phyloP scores from a whole-genome alignment of 2,113 vertebrate genomes.

The Pelmatolapia mariae region DNA sequence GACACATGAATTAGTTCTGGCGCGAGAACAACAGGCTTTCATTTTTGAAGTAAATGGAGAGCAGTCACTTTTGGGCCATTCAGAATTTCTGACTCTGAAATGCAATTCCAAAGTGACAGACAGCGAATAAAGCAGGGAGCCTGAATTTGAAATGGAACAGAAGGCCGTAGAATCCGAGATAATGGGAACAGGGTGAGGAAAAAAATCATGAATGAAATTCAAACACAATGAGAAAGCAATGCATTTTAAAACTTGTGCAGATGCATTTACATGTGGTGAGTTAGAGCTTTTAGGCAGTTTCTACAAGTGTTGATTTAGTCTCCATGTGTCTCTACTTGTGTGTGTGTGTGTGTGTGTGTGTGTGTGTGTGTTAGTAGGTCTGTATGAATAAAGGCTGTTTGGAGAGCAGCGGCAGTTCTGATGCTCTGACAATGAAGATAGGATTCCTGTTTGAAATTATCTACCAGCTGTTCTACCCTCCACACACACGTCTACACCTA shows the following conservation, averaged over 20 bases:
- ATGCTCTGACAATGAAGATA: conserved; percentile 3
- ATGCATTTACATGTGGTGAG: not conserved
- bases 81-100: not conserved
- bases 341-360: not conserved
- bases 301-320: not conserved
- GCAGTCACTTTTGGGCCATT: not conserved
- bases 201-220: not conserved
- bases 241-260: not conserved
- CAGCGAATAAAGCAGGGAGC: not conserved
- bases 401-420: conserved; percentile 4
- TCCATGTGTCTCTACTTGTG: not conserved
- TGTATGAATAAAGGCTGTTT: not conserved
- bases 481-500: not conserved
- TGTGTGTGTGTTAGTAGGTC: not conserved
- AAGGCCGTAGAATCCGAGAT: not conserved
- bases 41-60: not conserved
- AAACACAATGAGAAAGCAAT: not conserved
- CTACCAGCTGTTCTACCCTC: not conserved
- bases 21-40: not conserved
- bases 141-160: not conserved
- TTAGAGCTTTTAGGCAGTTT: not conserved
- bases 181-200: not conserved
- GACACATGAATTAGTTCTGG: not conserved
- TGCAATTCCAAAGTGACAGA: conserved; percentile 5
- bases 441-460: not conserved